phyloP scores from a whole-genome alignment of 2,113 vertebrate species.

The Brienomyrus longianalis region DNA sequence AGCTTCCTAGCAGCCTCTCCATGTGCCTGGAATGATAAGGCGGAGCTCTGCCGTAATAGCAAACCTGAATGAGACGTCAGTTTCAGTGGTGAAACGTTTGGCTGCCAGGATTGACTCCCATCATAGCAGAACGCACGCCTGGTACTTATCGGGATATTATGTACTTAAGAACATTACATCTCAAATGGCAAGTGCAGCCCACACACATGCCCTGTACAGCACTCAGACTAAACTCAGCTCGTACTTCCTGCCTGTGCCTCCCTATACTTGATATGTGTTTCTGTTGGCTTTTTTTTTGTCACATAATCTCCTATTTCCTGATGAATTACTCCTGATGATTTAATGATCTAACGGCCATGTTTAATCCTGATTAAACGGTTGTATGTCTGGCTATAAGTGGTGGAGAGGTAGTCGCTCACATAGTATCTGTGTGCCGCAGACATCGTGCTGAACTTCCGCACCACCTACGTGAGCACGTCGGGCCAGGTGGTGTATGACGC shows the following conservation, averaged over 20 bases:
- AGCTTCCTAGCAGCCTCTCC: background rate
- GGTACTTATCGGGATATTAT: background rate
- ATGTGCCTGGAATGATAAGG: background rate
- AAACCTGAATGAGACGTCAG: background rate
- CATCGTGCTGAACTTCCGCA: constrained; percentile 70
- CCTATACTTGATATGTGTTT: background rate
- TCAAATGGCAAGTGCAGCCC: background rate
- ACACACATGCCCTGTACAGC: background rate
- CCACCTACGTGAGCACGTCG: constrained; percentile 72
- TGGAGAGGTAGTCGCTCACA: too few relatives aligned
- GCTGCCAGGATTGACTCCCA: background rate
- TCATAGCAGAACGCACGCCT: background rate
- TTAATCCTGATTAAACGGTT: background rate
- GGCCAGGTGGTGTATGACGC: constrained; percentile 73
- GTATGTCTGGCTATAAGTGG: background rate
- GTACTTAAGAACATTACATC: background rate
- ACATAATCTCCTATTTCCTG: background rate
- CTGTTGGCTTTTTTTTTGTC: background rate
- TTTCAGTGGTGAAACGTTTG: background rate
- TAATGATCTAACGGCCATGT: background rate
- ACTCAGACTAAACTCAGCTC: background rate
- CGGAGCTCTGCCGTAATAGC: background rate
- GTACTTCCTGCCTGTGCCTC: background rate
- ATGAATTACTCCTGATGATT: background rate
- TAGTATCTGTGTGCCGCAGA: constrained; percentile 45